Evolutionary conservation across 2,888 invertebrate genomes (phyloP).

Genomic region (Torymus auratus): DNA sequence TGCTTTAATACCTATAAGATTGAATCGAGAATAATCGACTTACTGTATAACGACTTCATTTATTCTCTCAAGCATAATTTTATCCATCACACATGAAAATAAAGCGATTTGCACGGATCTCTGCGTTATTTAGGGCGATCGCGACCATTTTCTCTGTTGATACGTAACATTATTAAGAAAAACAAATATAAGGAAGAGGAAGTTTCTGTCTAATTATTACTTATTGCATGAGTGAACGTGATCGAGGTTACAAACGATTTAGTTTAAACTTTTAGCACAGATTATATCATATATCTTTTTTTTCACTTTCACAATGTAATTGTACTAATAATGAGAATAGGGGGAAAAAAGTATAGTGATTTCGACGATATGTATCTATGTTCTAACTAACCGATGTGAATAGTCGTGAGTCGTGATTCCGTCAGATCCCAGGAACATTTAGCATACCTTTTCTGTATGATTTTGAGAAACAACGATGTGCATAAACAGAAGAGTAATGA

Average conservation of each 20-base stretch:
- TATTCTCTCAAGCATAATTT: slow-evolving; percentile 47
- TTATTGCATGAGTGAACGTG: slow-evolving; percentile 39
- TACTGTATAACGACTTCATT: slow-evolving; percentile 35
- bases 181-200: background rate
- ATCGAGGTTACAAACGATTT: slow-evolving; percentile 36
- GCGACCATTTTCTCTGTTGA: slow-evolving; percentile 42
- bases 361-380: slow-evolving; percentile 58
- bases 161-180: slow-evolving; percentile 47
- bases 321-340: slow-evolving; percentile 18
- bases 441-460: slow-evolving; percentile 62
- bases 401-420: slow-evolving; percentile 61
- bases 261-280: slow-evolving; percentile 53
- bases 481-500: slow-evolving; percentile 40
- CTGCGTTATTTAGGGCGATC: slow-evolving; percentile 44
- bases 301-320: slow-evolving; percentile 49
- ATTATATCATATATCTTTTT: slow-evolving; percentile 52
- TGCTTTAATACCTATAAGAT: slow-evolving; percentile 16
- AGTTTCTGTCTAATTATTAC: slow-evolving; percentile 25
- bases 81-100: slow-evolving; percentile 41
- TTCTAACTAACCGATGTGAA: slow-evolving; percentile 63
- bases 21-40: slow-evolving; percentile 28
- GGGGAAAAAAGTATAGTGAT: slow-evolving; percentile 27
- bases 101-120: slow-evolving; percentile 50
- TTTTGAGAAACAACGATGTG: slow-evolving; percentile 58
- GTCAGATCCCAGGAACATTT: slow-evolving; percentile 62